phyloP scores from a whole-genome alignment of 2,797 vertebrate genomes.

The Chiropotes sagulatus region DNA sequence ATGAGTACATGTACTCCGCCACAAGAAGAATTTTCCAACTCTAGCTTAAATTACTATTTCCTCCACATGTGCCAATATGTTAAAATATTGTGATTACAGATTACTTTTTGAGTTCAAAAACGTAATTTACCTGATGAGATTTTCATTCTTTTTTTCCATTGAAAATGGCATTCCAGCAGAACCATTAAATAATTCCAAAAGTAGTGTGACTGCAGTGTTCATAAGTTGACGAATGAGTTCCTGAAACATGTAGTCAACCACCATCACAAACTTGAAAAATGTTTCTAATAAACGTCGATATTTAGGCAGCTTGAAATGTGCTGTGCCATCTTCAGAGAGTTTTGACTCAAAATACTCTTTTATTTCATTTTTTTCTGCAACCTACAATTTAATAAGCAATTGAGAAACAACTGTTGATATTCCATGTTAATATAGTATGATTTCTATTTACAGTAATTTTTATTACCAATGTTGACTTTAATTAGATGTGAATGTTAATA shows the following conservation, averaged over 20 bases:
- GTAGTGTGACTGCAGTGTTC: slow-evolving; percentile 66
- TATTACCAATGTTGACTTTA: too few relatives aligned
- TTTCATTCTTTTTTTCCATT: slow-evolving; percentile 72
- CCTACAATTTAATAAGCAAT: slow-evolving; percentile 72
- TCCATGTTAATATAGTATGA: background rate
- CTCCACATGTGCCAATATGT: background rate
- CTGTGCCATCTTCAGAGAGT: background rate
- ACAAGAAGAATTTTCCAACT: background rate
- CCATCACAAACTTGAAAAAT: slow-evolving; percentile 73
- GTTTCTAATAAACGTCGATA: slow-evolving; percentile 71
- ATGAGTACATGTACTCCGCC: background rate
- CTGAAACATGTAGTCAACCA: slow-evolving; percentile 83
- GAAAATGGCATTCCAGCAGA: slow-evolving; percentile 62
- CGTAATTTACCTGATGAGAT: slow-evolving; percentile 71
- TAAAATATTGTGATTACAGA: background rate
- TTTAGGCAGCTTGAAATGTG: slow-evolving; percentile 72
- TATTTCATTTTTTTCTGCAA: slow-evolving; percentile 77
- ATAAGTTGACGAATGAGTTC: slow-evolving; percentile 80
- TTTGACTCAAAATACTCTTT: slow-evolving; percentile 73
- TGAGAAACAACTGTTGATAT: background rate
- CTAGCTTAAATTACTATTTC: slow-evolving; percentile 8
- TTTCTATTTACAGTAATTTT: background rate
- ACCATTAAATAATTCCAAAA: slow-evolving; percentile 71
- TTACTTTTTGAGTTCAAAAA: background rate
- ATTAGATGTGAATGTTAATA: too few relatives aligned